phyloP scores from a whole-genome alignment of 2,888 invertebrate genomes.

The Alitta virens region DNA sequence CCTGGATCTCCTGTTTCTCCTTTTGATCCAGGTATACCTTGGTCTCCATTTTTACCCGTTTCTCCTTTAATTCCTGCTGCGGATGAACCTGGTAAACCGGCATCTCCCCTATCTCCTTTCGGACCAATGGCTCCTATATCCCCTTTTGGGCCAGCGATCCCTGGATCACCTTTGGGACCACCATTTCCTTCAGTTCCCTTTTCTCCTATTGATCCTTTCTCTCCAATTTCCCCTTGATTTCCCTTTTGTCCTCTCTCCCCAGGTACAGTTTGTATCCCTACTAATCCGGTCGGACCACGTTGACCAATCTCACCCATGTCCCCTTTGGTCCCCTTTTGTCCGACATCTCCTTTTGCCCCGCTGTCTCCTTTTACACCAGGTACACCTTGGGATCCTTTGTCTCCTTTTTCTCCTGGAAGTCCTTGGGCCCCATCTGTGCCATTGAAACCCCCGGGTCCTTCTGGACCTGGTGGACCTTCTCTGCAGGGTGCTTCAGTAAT shows the following conservation, averaged over 20 bases:
- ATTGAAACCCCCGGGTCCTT: neutral
- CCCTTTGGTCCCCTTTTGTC: conserved; percentile 13
- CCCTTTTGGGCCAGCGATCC: conserved; percentile 6
- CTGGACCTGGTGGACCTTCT: conserved; percentile 9
- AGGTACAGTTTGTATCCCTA: too few relatives aligned
- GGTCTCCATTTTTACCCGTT: neutral
- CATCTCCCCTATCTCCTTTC: conserved; percentile 6
- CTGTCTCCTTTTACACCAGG: neutral
- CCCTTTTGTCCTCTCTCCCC: neutral
- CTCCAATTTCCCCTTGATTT: neutral
- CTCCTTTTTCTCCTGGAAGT: conserved; percentile 2
- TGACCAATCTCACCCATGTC: conserved; percentile 17
- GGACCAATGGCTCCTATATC: conserved; percentile 1
- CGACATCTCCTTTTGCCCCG: conserved; percentile 5
- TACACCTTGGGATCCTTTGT: conserved; percentile 13
- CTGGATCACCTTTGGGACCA: conserved; percentile 2
- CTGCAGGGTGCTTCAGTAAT: conserved; percentile 11
- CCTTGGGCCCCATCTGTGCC: conserved; percentile 15
- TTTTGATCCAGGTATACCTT: conserved; percentile 6
- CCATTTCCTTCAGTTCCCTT: neutral
- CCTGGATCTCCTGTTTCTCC: conserved; percentile 19
- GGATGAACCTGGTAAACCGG: conserved; percentile 7
- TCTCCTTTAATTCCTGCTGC: conserved; percentile 10
- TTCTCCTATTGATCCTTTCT: neutral
- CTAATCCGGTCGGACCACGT: neutral